These are phyloP conservation scores for Daboia siamensis DNA, from an alignment of 2,113 vertebrate species.

Conservation along the genomic window DNA sequence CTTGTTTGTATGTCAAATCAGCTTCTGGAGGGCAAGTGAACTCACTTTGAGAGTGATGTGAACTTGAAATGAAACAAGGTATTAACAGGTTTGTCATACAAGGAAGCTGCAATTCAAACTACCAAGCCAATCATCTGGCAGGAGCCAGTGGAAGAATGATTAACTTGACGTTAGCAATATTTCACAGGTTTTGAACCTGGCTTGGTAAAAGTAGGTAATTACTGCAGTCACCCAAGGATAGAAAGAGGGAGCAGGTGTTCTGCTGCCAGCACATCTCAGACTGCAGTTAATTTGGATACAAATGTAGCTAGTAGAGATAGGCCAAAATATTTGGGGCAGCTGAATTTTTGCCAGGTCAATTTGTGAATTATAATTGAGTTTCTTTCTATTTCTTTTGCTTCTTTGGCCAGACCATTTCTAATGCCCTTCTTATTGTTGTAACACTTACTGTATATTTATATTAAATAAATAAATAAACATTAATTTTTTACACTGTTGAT, in stretches of 20 bases:
- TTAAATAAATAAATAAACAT: neutral
- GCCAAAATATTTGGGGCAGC: conserved; percentile 51
- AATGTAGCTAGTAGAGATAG: conserved; percentile 34
- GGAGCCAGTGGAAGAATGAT: conserved; percentile 30
- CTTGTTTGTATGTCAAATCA: neutral
- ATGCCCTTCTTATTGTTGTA: conserved; percentile 35
- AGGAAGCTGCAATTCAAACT: conserved; percentile 28
- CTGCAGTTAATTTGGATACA: conserved; percentile 48
- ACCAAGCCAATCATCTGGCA: conserved; percentile 40
- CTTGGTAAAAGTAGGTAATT: conserved; percentile 46
- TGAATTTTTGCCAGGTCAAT: conserved; percentile 45
- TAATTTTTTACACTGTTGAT: conserved; percentile 40
- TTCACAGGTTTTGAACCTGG: conserved; percentile 37
- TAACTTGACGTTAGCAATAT: conserved; percentile 24
- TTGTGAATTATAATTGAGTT: conserved; percentile 57
- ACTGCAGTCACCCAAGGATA: conserved; percentile 36
- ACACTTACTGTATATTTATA: neutral
- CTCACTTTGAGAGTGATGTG: neutral
- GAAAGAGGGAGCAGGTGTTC: conserved; percentile 37
- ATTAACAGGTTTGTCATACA: neutral
- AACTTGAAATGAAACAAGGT: conserved; percentile 24
- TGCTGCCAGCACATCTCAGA: neutral
- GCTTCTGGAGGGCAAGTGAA: neutral
- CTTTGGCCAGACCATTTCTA: conserved; percentile 44
- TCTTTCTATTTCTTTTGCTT: neutral